These are phyloP conservation scores for Bombus vancouverensis DNA, from an alignment of 1,140 invertebrate genomes.

Conservation along the genomic window DNA sequence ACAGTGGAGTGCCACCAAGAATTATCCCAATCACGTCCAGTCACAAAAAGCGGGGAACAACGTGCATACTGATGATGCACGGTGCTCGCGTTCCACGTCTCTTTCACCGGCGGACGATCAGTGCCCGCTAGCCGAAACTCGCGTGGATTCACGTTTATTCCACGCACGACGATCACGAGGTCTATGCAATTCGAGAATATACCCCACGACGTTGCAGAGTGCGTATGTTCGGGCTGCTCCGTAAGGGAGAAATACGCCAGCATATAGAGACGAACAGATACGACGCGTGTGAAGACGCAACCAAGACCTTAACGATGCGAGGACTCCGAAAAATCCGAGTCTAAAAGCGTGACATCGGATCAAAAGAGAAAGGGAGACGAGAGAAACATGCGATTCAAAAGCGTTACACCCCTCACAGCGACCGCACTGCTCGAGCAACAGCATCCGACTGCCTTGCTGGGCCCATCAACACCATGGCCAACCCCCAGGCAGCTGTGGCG, in stretches of 20 bases:
- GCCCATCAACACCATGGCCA: background rate
- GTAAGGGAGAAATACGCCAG: conserved; percentile 8
- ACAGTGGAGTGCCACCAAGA: background rate
- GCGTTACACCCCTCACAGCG: background rate
- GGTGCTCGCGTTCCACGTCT: conserved; percentile 8
- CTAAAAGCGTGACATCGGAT: conserved; percentile 25
- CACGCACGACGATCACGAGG: conserved; percentile 28
- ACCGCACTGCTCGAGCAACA: conserved; percentile 58
- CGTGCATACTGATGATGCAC: conserved; percentile 8
- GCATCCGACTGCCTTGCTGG: conserved; percentile 61
- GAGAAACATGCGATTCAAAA: conserved; percentile 19
- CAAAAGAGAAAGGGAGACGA: conserved; percentile 29
- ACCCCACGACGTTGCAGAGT: conserved; percentile 26
- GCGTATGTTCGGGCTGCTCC: conserved; percentile 27
- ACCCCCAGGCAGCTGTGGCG: background rate
- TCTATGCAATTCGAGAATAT: conserved; percentile 42
- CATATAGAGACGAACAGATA: conserved; percentile 8
- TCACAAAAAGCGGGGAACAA: conserved; percentile 17
- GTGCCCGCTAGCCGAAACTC: background rate
- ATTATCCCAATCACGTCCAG: conserved; percentile 36
- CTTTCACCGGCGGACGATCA: background rate
- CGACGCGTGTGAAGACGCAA: background rate
- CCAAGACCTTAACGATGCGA: background rate
- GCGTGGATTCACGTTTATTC: background rate
- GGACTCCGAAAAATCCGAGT: background rate